Evolutionary conservation across 2,888 invertebrate genomes (phyloP).

Genomic region (Camponotus fellah): DNA sequence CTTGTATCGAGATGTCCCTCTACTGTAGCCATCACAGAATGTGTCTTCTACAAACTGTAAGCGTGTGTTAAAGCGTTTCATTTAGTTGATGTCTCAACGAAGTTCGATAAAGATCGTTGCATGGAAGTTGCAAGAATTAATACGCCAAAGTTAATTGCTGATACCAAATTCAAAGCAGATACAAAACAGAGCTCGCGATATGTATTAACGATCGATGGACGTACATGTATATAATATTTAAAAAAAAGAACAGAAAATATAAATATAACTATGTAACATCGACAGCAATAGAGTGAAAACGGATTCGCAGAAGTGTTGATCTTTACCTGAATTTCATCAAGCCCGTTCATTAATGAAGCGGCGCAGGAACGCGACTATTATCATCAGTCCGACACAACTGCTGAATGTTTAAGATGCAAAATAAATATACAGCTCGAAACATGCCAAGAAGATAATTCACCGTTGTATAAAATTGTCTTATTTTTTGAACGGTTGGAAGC

Average conservation of each 20-base stretch:
- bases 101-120: conserved; percentile 1
- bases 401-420: neutral
- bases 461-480: neutral
- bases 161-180: neutral
- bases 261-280: no score
- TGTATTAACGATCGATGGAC: neutral
- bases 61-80: neutral
- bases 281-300: no score
- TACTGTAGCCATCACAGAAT: conserved; percentile 3
- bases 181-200: neutral
- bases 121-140: neutral
- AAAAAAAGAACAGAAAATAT: neutral
- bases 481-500: neutral
- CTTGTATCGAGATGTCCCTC: conserved; percentile 53
- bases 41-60: conserved; percentile 20
- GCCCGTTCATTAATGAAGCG: neutral
- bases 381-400: neutral
- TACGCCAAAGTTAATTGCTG: no score
- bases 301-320: no score
- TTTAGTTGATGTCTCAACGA: conserved; percentile 14
- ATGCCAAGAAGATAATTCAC: neutral
- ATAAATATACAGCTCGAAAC: neutral
- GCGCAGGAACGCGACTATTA: neutral
- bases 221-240: neutral
- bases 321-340: neutral